Percentiles rank a stretch among this genome's conserved stretches.
Conservation (phyloP, 2,113 vertebrate species). For the Hyperopisus bebe region DNA sequence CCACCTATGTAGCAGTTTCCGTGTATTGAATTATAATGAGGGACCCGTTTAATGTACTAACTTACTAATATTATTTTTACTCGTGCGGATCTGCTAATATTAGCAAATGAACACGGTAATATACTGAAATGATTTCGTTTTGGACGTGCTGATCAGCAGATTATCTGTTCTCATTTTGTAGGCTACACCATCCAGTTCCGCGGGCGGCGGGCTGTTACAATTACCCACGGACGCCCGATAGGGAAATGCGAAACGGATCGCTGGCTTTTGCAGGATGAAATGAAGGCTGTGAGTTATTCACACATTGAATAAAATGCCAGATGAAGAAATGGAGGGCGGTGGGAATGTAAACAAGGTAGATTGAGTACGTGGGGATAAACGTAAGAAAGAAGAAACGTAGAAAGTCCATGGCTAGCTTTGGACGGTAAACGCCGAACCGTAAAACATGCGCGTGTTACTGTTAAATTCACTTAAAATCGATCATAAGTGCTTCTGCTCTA, state of each 20-base stretch:
- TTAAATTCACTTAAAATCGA: neutral
- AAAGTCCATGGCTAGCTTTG: neutral
- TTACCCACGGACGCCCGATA: neutral
- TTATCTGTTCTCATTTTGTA: neutral
- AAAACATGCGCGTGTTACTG: neutral
- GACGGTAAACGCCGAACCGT: neutral
- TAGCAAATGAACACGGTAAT: neutral
- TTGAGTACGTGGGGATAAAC: neutral
- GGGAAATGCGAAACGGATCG: neutral
- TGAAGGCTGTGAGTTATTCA: neutral
- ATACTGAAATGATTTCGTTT: neutral
- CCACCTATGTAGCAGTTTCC: neutral
- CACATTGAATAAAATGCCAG: neutral
- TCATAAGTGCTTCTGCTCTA: neutral
- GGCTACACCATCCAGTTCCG: neutral
- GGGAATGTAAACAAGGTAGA: neutral
- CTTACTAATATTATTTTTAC: conserved; percentile 4
- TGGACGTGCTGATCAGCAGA: neutral
- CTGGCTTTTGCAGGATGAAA: neutral
- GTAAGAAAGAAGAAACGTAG: too few relatives aligned
- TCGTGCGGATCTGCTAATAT: neutral
- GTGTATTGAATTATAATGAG: neutral
- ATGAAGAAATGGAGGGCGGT: neutral
- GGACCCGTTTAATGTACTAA: conserved; percentile 1
- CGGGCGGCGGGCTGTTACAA: neutral